Evolutionary conservation across 2,888 invertebrate species (phyloP).

Genomic region (Mimas tiliae): DNA sequence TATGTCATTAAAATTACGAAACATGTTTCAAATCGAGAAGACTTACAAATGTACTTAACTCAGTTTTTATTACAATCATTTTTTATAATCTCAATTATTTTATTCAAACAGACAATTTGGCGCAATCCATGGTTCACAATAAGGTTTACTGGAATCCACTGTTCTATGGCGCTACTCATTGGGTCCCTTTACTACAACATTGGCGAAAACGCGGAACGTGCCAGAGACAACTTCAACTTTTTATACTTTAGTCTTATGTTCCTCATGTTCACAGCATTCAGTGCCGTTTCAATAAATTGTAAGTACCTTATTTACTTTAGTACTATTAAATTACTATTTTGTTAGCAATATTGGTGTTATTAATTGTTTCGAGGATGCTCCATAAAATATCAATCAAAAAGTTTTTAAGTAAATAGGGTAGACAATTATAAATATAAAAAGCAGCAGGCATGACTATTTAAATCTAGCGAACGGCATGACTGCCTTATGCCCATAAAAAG

Average conservation of each 20-base stretch:
- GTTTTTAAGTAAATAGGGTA: too few species aligned
- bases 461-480: too few species aligned
- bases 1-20: too few species aligned
- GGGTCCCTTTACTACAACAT: conserved; percentile 93
- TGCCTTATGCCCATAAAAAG: too few species aligned
- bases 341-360: too few species aligned
- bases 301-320: conserved; percentile 68
- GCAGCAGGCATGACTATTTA: too few species aligned
- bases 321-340: neutral
- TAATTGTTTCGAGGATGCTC: neutral
- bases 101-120: conserved; percentile 77
- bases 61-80: too few species aligned
- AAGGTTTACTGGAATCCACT: conserved; percentile 91
- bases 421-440: too few species aligned
- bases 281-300: conserved; percentile 95
- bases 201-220: conserved; percentile 93
- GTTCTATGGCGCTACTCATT: conserved; percentile 91
- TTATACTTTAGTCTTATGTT: conserved; percentile 97
- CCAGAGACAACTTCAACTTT: conserved; percentile 93
- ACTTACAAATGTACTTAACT: too few species aligned
- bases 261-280: conserved; percentile 97
- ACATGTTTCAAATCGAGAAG: too few species aligned
- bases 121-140: conserved; percentile 90
- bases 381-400: too few species aligned
- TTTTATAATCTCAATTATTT: neutral